phyloP scores from a whole-genome alignment of 2,113 vertebrate genomes.

The Megaleporinus macrocephalus region DNA sequence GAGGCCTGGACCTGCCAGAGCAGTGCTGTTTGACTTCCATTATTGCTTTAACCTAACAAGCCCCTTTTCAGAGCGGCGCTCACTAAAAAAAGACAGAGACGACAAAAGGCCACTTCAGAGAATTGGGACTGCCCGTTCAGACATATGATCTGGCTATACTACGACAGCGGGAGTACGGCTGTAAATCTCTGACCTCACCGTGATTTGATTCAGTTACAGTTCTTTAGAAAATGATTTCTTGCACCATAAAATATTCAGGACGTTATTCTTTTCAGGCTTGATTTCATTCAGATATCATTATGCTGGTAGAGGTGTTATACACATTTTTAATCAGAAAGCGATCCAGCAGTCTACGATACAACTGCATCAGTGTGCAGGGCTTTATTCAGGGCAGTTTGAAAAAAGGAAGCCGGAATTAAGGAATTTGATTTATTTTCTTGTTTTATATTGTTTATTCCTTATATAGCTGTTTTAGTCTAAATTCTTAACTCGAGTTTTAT shows the following conservation, averaged over 20 bases:
- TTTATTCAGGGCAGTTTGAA: too few relatives aligned
- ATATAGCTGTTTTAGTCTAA: too few relatives aligned
- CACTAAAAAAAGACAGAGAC: constrained; percentile 29
- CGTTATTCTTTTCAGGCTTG: background rate
- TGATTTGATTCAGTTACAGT: background rate
- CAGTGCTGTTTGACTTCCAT: constrained; percentile 53
- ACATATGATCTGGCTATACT: constrained; percentile 28
- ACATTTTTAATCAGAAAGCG: background rate
- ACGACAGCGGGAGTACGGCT: constrained; percentile 7
- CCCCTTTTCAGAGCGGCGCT: constrained; percentile 17
- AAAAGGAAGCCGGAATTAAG: too few relatives aligned
- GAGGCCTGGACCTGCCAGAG: constrained; percentile 37
- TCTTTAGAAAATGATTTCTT: background rate
- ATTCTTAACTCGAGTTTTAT: too few relatives aligned
- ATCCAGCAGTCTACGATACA: too few relatives aligned
- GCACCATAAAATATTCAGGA: background rate
- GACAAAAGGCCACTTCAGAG: constrained; percentile 41
- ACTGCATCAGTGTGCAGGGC: too few relatives aligned
- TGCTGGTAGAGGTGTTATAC: background rate
- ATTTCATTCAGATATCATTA: background rate
- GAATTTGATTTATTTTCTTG: too few relatives aligned
- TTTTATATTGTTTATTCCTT: too few relatives aligned
- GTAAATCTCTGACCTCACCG: background rate
- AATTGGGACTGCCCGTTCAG: constrained; percentile 18
- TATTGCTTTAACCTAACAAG: constrained; percentile 56